A percentile compares a stretch with the other conserved stretches of the same genome.
Evolutionary conservation across 2,797 vertebrate species (phyloP).

Genomic region (Girardinus metallicus): DNA sequence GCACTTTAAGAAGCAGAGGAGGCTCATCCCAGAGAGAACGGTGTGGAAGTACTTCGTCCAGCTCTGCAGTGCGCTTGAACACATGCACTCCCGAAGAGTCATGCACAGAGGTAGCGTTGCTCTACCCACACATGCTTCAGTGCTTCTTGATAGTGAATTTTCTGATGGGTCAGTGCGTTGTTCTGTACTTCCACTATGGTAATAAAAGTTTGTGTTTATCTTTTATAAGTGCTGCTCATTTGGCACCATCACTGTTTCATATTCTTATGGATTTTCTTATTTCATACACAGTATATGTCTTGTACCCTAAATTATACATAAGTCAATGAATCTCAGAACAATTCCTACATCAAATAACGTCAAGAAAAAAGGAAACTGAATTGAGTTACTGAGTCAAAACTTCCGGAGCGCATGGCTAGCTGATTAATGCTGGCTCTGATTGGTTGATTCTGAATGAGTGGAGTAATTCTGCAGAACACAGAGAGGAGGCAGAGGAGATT

Average conservation of each 20-base stretch:
- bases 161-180: neutral
- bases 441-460: too few species aligned
- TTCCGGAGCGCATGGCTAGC: too few species aligned
- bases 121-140: neutral
- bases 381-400: too few species aligned
- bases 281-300: neutral
- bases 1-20: conserved; percentile 99
- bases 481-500: too few species aligned
- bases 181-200: neutral
- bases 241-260: neutral
- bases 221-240: neutral
- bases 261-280: neutral
- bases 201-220: neutral
- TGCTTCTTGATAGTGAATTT: conserved; percentile 4
- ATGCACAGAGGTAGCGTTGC: conserved; percentile 92
- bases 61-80: conserved; percentile 96
- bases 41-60: conserved; percentile 99
- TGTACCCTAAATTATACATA: too few species aligned
- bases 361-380: too few species aligned
- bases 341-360: too few species aligned
- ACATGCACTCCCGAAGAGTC: conserved; percentile 97
- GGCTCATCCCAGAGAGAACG: conserved; percentile 96
- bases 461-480: too few species aligned
- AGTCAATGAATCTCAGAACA: too few species aligned
- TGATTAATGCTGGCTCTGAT: too few species aligned